phyloP scores from a whole-genome alignment of 2,888 invertebrate genomes.

The Sarcophaga caerulescens region DNA sequence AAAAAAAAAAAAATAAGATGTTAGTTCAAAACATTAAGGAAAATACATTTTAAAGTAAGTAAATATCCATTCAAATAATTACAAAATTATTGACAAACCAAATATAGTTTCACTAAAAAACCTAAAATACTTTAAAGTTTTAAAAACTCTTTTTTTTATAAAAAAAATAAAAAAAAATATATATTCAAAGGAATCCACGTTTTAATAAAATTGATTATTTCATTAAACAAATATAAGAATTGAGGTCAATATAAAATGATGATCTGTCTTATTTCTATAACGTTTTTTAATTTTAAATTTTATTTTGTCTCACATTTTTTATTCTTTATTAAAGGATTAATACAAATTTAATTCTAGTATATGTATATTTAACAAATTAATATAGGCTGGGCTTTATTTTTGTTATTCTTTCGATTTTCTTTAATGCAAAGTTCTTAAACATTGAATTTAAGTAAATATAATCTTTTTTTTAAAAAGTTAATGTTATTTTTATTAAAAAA shows the following conservation, averaged over 20 bases:
- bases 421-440: constrained; percentile 59
- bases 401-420: constrained; percentile 23
- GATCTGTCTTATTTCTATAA: constrained; percentile 42
- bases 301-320: constrained; percentile 36
- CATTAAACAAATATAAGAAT: constrained; percentile 47
- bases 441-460: constrained; percentile 57
- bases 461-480: constrained; percentile 44
- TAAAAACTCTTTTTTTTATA: constrained; percentile 48
- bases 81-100: constrained; percentile 33
- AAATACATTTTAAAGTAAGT: constrained; percentile 53
- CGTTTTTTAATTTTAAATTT: constrained; percentile 36
- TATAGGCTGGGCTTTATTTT: constrained; percentile 50
- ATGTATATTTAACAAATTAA: constrained; percentile 60
- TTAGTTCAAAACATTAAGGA: constrained; percentile 22
- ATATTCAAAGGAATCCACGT: constrained; percentile 41
- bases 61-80: constrained; percentile 56
- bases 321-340: constrained; percentile 34
- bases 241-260: constrained; percentile 55
- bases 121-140: constrained; percentile 61
- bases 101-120: constrained; percentile 32
- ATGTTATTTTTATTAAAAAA: constrained; percentile 34
- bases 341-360: constrained; percentile 64
- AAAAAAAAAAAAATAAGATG: constrained; percentile 32
- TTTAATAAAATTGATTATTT: constrained; percentile 39
- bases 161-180: constrained; percentile 9